phyloP scores from a whole-genome alignment of 2,888 invertebrate species.

The Saturnia japonica region DNA sequence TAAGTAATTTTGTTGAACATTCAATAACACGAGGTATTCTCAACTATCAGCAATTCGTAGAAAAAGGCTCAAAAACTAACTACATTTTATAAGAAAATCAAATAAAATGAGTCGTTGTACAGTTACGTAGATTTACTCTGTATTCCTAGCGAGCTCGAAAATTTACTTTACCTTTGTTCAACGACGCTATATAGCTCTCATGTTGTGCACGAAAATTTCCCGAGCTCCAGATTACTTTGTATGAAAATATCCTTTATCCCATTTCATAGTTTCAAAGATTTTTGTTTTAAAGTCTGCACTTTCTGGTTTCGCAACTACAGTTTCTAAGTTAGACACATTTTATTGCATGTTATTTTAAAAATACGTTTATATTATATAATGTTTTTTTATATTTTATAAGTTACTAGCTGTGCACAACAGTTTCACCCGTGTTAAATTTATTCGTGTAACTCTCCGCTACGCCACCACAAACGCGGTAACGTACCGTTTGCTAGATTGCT shows the following conservation, averaged over 20 bases:
- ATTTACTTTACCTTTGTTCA: slow-evolving; percentile 79
- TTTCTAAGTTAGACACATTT: neutral
- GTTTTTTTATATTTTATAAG: too few relatives aligned
- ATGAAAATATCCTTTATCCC: slow-evolving; percentile 55
- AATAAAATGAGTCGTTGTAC: slow-evolving; percentile 77
- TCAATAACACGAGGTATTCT: slow-evolving; percentile 43
- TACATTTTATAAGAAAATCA: slow-evolving; percentile 72
- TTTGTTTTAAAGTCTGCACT: slow-evolving; percentile 21
- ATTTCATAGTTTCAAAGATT: slow-evolving; percentile 42
- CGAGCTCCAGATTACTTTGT: slow-evolving; percentile 58
- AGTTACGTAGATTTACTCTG: slow-evolving; percentile 68
- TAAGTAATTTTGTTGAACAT: neutral
- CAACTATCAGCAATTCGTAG: slow-evolving; percentile 52
- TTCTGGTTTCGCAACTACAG: neutral
- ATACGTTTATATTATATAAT: too few relatives aligned
- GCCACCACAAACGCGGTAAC: too few relatives aligned
- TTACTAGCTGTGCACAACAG: too few relatives aligned
- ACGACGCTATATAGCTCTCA: slow-evolving; percentile 72
- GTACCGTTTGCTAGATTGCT: too few relatives aligned
- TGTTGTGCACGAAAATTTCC: slow-evolving; percentile 67
- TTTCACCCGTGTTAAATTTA: too few relatives aligned
- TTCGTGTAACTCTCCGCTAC: too few relatives aligned
- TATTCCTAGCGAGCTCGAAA: slow-evolving; percentile 69
- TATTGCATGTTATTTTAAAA: neutral
- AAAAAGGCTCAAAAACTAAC: slow-evolving; percentile 68